A percentile compares a stretch with the other conserved stretches of the same genome.
phyloP scores from a whole-genome alignment of 2,113 vertebrate genomes.

The Merops nubicus region DNA sequence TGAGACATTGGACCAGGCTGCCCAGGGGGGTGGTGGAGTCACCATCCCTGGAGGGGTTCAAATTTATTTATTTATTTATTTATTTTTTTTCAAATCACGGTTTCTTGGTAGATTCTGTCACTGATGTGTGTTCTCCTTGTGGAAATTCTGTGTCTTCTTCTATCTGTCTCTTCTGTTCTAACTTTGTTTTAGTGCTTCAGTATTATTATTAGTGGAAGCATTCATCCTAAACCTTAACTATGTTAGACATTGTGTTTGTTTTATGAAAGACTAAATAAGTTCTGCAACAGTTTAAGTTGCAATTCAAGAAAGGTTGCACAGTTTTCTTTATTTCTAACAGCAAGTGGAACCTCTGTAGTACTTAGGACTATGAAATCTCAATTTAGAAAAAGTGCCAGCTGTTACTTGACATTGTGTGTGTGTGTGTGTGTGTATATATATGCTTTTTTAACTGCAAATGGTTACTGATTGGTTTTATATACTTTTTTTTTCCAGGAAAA shows the following conservation, averaged over 20 bases:
- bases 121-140: not conserved
- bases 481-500: slow-evolving; percentile 79
- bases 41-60: too few species aligned
- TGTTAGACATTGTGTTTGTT: not conserved
- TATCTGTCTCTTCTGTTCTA: not conserved
- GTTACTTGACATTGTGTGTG: not conserved
- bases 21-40: too few species aligned
- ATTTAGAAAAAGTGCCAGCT: not conserved
- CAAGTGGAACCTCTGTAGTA: not conserved
- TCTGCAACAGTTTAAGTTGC: too few species aligned
- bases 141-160: not conserved
- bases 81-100: not conserved
- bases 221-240: not conserved
- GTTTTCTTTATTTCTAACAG: not conserved
- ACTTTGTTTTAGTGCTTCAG: not conserved
- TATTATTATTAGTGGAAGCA: not conserved
- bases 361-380: not conserved
- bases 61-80: too few species aligned
- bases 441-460: not conserved
- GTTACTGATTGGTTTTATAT: not conserved
- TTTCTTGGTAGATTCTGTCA: not conserved
- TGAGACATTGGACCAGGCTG: too few species aligned
- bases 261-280: not conserved
- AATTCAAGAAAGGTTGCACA: not conserved
- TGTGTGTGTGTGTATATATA: too few species aligned